Evolutionary conservation across 2,113 vertebrate species (phyloP), one percentile per base, ranked within the genome.

Genomic region (Poeciliopsis retropinna): DNA sequence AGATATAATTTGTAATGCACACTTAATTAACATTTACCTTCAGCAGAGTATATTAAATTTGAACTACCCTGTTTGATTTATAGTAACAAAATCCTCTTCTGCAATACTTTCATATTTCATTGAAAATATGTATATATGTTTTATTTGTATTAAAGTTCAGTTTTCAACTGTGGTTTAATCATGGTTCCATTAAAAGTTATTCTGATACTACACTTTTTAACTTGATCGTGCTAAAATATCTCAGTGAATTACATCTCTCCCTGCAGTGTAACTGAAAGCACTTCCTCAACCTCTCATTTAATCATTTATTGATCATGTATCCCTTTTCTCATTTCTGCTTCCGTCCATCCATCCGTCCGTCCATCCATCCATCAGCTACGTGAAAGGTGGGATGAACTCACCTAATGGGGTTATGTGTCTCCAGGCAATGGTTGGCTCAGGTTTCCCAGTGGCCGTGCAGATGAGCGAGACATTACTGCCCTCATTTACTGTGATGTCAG

Each of bases 381-480:
- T 39, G 19, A 47, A 25, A 70, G 85, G 85, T 87, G 72, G 79
- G 66, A 70, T 88, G 82, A 89, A 78, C 95, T 95, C 92, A 99
- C 98, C 98, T 65, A 96, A 97, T 29, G 97, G 98, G 79, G 97
- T 98, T 95, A 99, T 98, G 86, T 99, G 98, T 90, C 96, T 95
- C 98, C 98, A 99, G 77, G 96, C 97, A 85, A 99, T 98, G 85
- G 95, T 95, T 32, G 97, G 97, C 86, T 99, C 98, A 8, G 98
- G 98, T 82, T 99, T 99, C 67, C 98, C 98, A 15, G 94, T 97
- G 92, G 98, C 98, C 94, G 96, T 92, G 78, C 98, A 99, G 92
- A 96, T 95, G 82, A 99, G 95, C 2, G 97, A 97, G 63, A 99
- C 92, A 1, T 99, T 98, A 92, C 95, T 98, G 67, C 97, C 98